Percentiles rank a stretch among this genome's conserved stretches.
Conservation (phyloP, 2,888 invertebrate genomes). For the Drosophila mimetica region DNA sequence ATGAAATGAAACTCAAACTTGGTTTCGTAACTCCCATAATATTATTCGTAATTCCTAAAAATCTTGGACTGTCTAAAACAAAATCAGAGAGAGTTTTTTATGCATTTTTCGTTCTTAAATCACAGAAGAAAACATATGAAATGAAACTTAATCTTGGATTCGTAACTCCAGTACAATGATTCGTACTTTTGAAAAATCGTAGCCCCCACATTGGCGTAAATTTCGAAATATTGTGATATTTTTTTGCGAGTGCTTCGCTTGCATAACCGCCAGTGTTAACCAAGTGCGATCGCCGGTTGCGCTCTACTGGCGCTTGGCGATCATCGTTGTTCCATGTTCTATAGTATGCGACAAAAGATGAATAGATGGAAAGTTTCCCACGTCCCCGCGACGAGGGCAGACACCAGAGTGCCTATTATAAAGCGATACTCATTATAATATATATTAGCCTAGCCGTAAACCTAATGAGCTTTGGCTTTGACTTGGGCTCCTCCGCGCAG, state of each 20-base stretch:
- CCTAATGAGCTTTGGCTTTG: constrained; percentile 28
- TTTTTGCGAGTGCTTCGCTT: constrained; percentile 17
- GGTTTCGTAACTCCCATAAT: too few species aligned
- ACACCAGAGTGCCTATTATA: constrained; percentile 36
- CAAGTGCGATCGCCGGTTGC: constrained; percentile 33
- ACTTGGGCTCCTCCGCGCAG: constrained; percentile 19
- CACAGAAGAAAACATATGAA: too few species aligned
- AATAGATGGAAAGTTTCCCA: constrained; percentile 58
- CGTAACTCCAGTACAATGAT: too few species aligned
- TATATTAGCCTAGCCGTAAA: constrained; percentile 43
- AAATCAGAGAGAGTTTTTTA: too few species aligned
- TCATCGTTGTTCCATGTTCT: constrained; percentile 61
- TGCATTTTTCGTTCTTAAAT: too few species aligned
- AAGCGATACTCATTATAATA: constrained; percentile 47
- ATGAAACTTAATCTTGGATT: too few species aligned
- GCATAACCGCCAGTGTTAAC: constrained; percentile 23
- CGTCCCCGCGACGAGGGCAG: constrained; percentile 42
- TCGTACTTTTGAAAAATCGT: background rate
- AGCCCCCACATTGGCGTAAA: too few species aligned
- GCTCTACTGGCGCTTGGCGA: constrained; percentile 36
- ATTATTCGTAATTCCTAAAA: too few species aligned
- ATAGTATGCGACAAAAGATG: constrained; percentile 21
- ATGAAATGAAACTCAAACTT: too few species aligned
- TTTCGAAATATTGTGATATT: too few species aligned
- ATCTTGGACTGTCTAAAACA: too few species aligned